phyloP scores from a whole-genome alignment of 2,888 invertebrate genomes.

The Marasmarcha lunaedactyla region DNA sequence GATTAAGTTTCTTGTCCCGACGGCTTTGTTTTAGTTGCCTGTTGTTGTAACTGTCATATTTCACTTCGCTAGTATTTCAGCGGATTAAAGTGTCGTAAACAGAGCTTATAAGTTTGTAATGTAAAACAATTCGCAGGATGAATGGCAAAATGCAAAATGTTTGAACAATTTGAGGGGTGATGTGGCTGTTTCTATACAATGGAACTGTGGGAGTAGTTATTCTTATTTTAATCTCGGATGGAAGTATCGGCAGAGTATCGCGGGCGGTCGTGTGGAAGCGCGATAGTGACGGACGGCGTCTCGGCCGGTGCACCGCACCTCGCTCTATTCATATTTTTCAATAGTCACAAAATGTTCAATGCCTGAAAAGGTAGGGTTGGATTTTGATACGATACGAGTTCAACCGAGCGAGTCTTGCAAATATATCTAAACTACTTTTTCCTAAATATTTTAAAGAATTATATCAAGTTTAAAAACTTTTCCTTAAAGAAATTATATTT shows the following conservation, averaged over 20 bases:
- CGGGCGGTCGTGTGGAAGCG: constrained; percentile 56
- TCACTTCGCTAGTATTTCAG: constrained; percentile 6
- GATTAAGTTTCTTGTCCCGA: constrained; percentile 35
- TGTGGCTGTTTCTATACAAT: constrained; percentile 24
- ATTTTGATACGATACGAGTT: constrained; percentile 6
- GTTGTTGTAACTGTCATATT: constrained; percentile 13
- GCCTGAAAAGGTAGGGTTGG: constrained; percentile 5
- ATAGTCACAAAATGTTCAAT: constrained; percentile 23
- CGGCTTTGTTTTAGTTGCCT: constrained; percentile 31
- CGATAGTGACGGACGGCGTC: constrained; percentile 45
- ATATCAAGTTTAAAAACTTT: too few relatives aligned
- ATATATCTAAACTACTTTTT: too few relatives aligned
- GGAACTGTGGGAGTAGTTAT: constrained; percentile 46
- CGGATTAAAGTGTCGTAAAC: background rate
- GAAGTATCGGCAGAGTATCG: constrained; percentile 50
- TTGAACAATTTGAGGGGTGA: background rate
- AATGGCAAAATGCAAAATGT: background rate
- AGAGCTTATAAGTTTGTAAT: too few relatives aligned
- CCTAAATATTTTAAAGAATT: too few relatives aligned
- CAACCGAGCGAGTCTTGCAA: constrained; percentile 4
- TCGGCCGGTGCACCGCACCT: constrained; percentile 24
- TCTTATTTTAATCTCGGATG: constrained; percentile 60
- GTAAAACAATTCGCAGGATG: too few relatives aligned
- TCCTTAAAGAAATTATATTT: too few relatives aligned
- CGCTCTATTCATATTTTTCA: constrained; percentile 52